Evolutionary conservation across 2,113 vertebrate species (phyloP).

Genomic region (Miniopterus natalensis): DNA sequence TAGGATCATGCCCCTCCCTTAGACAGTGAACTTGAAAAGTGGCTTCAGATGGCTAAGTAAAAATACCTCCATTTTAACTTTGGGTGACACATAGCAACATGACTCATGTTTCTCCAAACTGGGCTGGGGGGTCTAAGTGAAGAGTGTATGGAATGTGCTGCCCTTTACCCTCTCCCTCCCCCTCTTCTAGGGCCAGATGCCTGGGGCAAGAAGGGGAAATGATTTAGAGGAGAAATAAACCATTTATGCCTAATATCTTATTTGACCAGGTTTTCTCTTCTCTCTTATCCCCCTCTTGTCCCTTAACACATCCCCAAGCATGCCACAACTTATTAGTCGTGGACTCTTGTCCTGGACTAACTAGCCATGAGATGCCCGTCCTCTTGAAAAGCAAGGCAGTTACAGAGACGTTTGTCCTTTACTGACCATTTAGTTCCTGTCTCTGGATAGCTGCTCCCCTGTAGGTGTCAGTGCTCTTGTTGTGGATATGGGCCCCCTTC

Average conservation of each 20-base stretch:
- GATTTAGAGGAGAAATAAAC: not conserved
- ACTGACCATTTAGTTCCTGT: not conserved
- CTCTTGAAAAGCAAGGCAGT: not conserved
- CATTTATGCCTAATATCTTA: not conserved
- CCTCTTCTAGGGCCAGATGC: not conserved
- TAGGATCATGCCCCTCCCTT: not conserved
- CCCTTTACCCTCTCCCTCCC: not conserved
- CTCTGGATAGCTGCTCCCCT: not conserved
- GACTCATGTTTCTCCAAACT: not conserved
- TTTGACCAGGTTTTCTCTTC: not conserved
- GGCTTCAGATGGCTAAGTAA: not conserved
- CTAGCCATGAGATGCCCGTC: not conserved
- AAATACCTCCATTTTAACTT: constrained; percentile 5
- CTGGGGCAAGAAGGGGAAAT: not conserved
- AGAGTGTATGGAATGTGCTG: not conserved
- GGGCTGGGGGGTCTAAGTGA: not conserved
- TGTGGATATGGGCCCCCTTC: not conserved
- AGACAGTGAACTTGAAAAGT: constrained; percentile 9
- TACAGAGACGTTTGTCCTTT: not conserved
- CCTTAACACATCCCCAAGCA: not conserved
- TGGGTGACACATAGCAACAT: not conserved
- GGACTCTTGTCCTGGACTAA: not conserved
- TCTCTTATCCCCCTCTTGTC: not conserved
- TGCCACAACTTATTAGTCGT: not conserved
- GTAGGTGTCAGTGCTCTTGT: not conserved